These are phyloP conservation scores for Triplophysa dalaica DNA, from an alignment of 2,113 vertebrate genomes.

Conservation along the genomic window DNA sequence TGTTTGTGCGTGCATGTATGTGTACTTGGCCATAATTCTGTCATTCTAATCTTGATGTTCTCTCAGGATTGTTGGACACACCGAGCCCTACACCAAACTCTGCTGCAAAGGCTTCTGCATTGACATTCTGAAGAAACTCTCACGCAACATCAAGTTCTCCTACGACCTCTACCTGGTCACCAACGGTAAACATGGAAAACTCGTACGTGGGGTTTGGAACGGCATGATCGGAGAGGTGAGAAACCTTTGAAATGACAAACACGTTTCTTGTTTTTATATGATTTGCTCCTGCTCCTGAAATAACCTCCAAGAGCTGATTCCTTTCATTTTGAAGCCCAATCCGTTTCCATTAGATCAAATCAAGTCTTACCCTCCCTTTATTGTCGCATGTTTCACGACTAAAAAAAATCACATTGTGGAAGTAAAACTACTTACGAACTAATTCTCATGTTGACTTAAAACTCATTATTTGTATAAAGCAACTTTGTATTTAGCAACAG, in stretches of 20 bases:
- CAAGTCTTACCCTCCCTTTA: too few relatives aligned
- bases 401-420: too few relatives aligned
- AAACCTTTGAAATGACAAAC: not conserved
- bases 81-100: conserved; percentile 91
- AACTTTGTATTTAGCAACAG: not conserved
- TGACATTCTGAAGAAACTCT: conserved; percentile 95
- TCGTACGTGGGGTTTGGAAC: conserved; percentile 94
- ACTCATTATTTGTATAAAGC: not conserved
- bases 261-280: too few relatives aligned
- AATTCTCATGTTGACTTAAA: not conserved
- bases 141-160: conserved; percentile 91
- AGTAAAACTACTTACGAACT: too few relatives aligned
- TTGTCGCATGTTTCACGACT: too few relatives aligned
- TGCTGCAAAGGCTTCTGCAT: conserved; percentile 99
- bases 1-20: not conserved
- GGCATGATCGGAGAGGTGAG: conserved; percentile 98
- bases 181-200: conserved; percentile 95
- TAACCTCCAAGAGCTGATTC: too few relatives aligned
- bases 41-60: not conserved
- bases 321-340: too few relatives aligned
- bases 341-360: too few relatives aligned
- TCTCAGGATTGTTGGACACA: conserved; percentile 73
- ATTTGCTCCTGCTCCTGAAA: too few relatives aligned
- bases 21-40: not conserved
- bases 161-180: conserved; percentile 98